Conservation (phyloP, 2,888 invertebrate species). For the Cerastis leucographa region DNA sequence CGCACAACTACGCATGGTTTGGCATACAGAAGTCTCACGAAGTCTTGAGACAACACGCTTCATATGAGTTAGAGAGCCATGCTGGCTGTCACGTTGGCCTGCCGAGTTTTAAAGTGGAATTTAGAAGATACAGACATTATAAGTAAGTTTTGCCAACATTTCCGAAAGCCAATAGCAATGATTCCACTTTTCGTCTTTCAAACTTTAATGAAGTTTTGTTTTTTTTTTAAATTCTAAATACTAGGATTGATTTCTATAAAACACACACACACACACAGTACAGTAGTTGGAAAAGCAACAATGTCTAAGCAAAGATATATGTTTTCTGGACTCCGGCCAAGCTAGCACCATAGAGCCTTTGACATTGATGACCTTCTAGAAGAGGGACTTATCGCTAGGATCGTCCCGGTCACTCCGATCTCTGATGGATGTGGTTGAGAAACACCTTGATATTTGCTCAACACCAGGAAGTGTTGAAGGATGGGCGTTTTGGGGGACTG, state of each 20-base stretch:
- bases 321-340: background rate
- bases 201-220: background rate
- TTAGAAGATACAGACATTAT: background rate
- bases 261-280: too few species aligned
- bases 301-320: background rate
- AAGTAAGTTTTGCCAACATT: background rate
- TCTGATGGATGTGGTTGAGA: background rate
- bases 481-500: background rate
- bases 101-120: background rate
- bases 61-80: background rate
- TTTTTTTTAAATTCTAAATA: background rate
- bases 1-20: background rate
- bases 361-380: background rate
- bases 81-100: too few species aligned
- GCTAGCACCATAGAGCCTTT: background rate
- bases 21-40: slow-evolving; percentile 36
- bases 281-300: background rate
- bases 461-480: background rate
- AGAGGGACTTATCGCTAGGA: background rate
- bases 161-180: background rate
- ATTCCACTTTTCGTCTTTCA: background rate
- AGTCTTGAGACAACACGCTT: background rate
- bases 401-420: background rate
- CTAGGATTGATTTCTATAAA: too few species aligned
- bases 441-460: background rate